phyloP scores from a whole-genome alignment of 2,888 invertebrate species.

The Beris chalybata region DNA sequence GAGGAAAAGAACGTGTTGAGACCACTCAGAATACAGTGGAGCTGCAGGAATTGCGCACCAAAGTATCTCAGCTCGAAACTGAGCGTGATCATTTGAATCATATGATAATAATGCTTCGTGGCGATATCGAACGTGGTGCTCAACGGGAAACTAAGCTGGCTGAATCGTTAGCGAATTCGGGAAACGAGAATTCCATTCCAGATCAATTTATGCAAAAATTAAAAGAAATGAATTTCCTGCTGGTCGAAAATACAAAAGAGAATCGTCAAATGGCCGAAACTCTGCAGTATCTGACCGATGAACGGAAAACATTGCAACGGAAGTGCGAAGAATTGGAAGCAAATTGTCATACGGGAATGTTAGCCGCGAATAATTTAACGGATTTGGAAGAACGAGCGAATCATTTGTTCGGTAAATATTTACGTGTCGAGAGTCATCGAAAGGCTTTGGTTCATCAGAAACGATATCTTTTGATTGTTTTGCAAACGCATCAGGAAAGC shows the following conservation, averaged over 20 bases:
- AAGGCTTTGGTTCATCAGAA: constrained; percentile 91
- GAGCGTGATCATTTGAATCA: constrained; percentile 48
- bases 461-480: constrained; percentile 74
- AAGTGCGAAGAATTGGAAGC: constrained; percentile 56
- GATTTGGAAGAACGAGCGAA: constrained; percentile 59
- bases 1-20: constrained; percentile 52
- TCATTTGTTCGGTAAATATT: constrained; percentile 67
- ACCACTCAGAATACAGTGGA: constrained; percentile 50
- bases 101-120: constrained; percentile 48
- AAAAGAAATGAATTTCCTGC: constrained; percentile 59
- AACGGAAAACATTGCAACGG: constrained; percentile 57
- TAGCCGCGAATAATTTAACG: constrained; percentile 43
- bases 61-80: constrained; percentile 45
- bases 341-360: constrained; percentile 38
- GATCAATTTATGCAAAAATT: constrained; percentile 55
- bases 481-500: constrained; percentile 56
- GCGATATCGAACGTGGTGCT: constrained; percentile 52
- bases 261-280: constrained; percentile 59
- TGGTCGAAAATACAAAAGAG: constrained; percentile 59
- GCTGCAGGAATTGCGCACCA: constrained; percentile 49
- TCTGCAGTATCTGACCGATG: constrained; percentile 55
- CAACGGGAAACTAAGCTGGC: constrained; percentile 53
- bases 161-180: constrained; percentile 49
- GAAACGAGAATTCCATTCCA: constrained; percentile 50
- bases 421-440: constrained; percentile 81